Evolutionary conservation across 2,797 vertebrate species (phyloP), one percentile per base, ranked within the genome.

Genomic region (Pogoniulus pusillus): DNA sequence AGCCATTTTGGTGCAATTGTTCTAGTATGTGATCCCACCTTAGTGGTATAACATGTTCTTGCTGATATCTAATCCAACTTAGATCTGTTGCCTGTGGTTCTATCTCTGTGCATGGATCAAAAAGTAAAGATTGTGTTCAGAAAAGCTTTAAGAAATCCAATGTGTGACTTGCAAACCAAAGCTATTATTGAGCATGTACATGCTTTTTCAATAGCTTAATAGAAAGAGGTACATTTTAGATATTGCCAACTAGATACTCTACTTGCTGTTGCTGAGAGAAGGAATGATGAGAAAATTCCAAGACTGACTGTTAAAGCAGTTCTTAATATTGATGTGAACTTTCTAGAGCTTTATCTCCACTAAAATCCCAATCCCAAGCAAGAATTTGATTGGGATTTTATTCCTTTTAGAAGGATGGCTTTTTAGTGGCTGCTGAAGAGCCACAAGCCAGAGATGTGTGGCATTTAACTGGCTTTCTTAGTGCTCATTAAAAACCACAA

Each of bases 91-190:
- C 13, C 22, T 26, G 8, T 69, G 16, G 18, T 69, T 82, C 15
- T 70, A 4, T 35, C 6, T 71, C 30, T 43, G 1, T 47, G 7
- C 27, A 18, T 1, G 1, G 26, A 26, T 7, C 9, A 51, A 22
- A n/a, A 65, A 45, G n/a, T 9, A 30, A 20, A 8, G 4, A 18
- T n/a, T 32, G 8, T 37, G 12, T 41, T 37, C 12, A 49, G 51
- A 65, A 79, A 59, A 78, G 3, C 3, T 16, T 72, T 62, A 63
- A 71, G 16, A 37, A 82, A 64, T 39, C 3, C 7, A 57, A n/a
- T 16, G 4, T n/a, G 3, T 45, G 39, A 9, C 7, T 69, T 62
- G 4, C 23, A 78, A 59, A 74, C 34, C 23, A 47, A 73, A 34
- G 7, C 14, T 71, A 5, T n/a, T 83, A 45, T 27, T 83, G 41